Conservation (phyloP, 2,797 vertebrate species). For the Pseudochromis fuscus region DNA sequence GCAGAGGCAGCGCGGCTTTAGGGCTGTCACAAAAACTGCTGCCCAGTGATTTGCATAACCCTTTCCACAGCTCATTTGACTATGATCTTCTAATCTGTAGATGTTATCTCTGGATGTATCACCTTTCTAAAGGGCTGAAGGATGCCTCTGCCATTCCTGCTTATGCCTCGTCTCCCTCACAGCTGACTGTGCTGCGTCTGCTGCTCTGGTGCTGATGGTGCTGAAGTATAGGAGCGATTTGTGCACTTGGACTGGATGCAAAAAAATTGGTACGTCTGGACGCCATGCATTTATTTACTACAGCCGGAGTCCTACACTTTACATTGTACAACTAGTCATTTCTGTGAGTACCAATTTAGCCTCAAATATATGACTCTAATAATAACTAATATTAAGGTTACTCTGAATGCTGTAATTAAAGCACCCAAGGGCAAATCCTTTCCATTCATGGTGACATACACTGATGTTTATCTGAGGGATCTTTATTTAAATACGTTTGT, state of each 20-base stretch:
- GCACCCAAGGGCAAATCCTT: neutral
- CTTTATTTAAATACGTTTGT: too few relatives aligned
- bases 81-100: slow-evolving; percentile 58
- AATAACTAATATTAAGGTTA: neutral
- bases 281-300: neutral
- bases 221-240: slow-evolving; percentile 30
- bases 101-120: slow-evolving; percentile 49
- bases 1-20: slow-evolving; percentile 31
- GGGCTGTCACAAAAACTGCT: slow-evolving; percentile 20
- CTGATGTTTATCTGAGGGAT: neutral
- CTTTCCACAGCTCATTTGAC: slow-evolving; percentile 62
- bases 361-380: neutral
- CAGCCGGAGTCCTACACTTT: neutral
- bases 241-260: slow-evolving; percentile 13
- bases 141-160: slow-evolving; percentile 55
- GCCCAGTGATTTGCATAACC: slow-evolving; percentile 63
- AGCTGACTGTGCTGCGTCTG: slow-evolving; percentile 43
- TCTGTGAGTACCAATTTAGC: neutral
- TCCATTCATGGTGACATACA: neutral
- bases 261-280: slow-evolving; percentile 22
- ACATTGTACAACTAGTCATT: neutral
- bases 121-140: slow-evolving; percentile 53
- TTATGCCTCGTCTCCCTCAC: slow-evolving; percentile 49
- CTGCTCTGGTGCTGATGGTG: slow-evolving; percentile 29
- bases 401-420: neutral